Percentiles rank a stretch among this genome's conserved stretches.
Evolutionary conservation across 1,140 invertebrate genomes (phyloP).

Genomic region (Chrysoperla carnea): DNA sequence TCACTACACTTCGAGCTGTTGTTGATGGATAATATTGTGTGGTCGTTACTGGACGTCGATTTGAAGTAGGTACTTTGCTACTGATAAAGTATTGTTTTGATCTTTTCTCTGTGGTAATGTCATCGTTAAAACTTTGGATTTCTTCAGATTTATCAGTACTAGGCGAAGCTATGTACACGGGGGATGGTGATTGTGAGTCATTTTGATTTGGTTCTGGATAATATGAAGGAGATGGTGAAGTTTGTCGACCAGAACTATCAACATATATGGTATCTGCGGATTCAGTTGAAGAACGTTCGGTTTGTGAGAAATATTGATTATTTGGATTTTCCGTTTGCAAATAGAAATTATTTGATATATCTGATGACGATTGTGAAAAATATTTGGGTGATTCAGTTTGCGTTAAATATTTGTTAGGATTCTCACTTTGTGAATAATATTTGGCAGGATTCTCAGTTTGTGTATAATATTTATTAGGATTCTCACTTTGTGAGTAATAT

Average conservation of each 20-base stretch:
- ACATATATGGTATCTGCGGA: neutral
- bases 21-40: neutral
- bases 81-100: neutral
- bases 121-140: neutral
- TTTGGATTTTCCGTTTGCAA: neutral
- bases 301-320: neutral
- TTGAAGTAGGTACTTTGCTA: neutral
- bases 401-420: too few species aligned
- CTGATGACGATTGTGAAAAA: too few species aligned
- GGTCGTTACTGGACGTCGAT: neutral
- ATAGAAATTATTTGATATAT: too few species aligned
- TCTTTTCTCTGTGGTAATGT: neutral
- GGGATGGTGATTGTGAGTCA: neutral
- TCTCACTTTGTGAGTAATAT: neutral
- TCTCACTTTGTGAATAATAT: neutral
- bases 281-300: neutral
- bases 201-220: neutral
- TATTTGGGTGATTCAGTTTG: too few species aligned
- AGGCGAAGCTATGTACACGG: neutral
- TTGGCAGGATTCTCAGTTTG: neutral
- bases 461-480: too few species aligned
- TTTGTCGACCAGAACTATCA: neutral
- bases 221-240: neutral
- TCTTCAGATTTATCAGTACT: neutral
- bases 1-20: neutral